phyloP scores from a whole-genome alignment of 2,888 invertebrate species.

The Rhamnusium bicolor region DNA sequence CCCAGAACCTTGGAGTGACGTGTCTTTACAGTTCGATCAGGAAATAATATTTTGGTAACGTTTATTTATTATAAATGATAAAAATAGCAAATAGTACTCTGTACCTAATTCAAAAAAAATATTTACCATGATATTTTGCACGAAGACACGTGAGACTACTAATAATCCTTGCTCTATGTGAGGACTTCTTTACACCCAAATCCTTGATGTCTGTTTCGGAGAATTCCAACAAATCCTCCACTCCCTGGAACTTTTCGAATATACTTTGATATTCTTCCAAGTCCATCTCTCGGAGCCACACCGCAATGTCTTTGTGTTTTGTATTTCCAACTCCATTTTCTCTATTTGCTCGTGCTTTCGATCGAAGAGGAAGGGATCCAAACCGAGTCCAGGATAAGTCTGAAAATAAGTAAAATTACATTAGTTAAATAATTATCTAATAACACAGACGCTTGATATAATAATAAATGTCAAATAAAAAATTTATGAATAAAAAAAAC shows the following conservation, averaged over 20 bases:
- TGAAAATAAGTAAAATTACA: slow-evolving; percentile 53
- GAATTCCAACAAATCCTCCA: slow-evolving; percentile 75
- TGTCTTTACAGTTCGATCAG: no score
- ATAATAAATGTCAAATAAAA: no score
- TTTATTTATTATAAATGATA: no score
- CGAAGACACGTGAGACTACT: slow-evolving; percentile 77
- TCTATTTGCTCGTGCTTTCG: slow-evolving; percentile 58
- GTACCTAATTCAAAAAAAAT: background rate
- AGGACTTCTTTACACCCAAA: slow-evolving; percentile 76
- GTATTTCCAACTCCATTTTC: slow-evolving; percentile 50
- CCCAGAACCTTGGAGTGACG: no score
- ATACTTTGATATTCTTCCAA: slow-evolving; percentile 74
- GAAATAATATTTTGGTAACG: no score
- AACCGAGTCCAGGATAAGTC: slow-evolving; percentile 66
- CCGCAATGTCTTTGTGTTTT: slow-evolving; percentile 73
- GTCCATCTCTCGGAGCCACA: slow-evolving; percentile 77
- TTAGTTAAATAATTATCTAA: background rate
- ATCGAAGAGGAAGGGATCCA: slow-evolving; percentile 64
- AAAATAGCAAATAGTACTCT: no score
- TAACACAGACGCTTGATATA: no score
- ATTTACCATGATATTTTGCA: slow-evolving; percentile 75
- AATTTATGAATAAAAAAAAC: no score
- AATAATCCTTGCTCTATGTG: slow-evolving; percentile 78
- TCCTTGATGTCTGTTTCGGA: slow-evolving; percentile 76
- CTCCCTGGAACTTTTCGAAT: slow-evolving; percentile 73